phyloP scores from a whole-genome alignment of 2,113 vertebrate genomes.

The Scopus umbretta region DNA sequence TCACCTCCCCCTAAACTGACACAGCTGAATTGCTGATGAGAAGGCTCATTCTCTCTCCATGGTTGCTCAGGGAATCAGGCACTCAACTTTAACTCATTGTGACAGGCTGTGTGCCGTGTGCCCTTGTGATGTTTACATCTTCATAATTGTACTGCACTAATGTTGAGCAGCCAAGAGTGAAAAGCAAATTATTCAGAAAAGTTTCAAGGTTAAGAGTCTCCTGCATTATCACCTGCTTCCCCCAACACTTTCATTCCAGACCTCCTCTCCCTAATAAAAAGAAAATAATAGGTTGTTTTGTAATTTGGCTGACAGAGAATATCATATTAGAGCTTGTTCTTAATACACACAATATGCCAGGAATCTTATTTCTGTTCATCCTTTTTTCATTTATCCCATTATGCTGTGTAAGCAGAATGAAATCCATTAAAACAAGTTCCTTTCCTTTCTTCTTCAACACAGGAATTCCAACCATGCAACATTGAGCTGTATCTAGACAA shows the following conservation, averaged over 20 bases:
- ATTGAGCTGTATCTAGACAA: neutral
- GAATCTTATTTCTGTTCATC: neutral
- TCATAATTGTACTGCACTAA: constrained; percentile 44
- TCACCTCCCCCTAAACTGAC: neutral
- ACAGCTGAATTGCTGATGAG: constrained; percentile 45
- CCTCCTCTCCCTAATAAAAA: neutral
- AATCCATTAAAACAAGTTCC: neutral
- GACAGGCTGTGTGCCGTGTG: constrained; percentile 28
- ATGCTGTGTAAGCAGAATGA: neutral
- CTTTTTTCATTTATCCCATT: neutral
- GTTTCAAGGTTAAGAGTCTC: constrained; percentile 44
- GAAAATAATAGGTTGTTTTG: neutral
- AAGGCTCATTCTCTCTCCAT: neutral
- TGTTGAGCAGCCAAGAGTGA: constrained; percentile 42
- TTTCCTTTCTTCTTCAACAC: neutral
- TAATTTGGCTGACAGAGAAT: neutral
- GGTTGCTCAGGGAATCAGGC: neutral
- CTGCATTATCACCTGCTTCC: neutral
- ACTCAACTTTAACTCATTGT: constrained; percentile 48
- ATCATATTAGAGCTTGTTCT: neutral
- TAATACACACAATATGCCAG: neutral
- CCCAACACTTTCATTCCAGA: neutral
- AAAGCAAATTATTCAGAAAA: constrained; percentile 22
- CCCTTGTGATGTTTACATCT: constrained; percentile 52
- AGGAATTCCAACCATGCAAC: neutral